Conservation (phyloP, 1,140 invertebrate genomes). For the Chrysomallon squamiferum region DNA sequence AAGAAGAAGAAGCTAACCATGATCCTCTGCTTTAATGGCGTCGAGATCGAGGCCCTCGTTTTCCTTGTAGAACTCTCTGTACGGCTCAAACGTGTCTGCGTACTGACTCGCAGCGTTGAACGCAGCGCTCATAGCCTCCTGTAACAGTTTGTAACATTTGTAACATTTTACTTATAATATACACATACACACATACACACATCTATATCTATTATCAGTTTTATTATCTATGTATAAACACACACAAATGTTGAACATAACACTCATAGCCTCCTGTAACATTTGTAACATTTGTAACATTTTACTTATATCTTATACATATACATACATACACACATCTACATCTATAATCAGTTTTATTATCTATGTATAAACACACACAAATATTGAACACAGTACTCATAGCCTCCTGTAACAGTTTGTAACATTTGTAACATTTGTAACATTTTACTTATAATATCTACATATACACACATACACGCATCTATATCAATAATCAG, state of each 20-base stretch:
- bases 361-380: not conserved
- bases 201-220: not conserved
- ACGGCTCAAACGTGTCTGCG: slow-evolving; percentile 71
- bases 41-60: slow-evolving; percentile 72
- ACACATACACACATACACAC: no score
- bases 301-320: no score
- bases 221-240: not conserved
- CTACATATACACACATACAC: no score
- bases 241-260: slow-evolving; percentile 56
- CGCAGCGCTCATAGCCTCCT: slow-evolving; percentile 68
- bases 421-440: no score
- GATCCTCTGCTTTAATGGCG: slow-evolving; percentile 62
- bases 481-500: not conserved
- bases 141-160: slow-evolving; percentile 54
- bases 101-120: slow-evolving; percentile 72
- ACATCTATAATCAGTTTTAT: not conserved
- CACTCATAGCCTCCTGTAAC: no score
- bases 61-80: slow-evolving; percentile 74
- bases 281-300: no score
- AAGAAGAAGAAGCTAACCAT: slow-evolving; percentile 39
- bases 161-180: not conserved
- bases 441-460: not conserved
- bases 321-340: no score
- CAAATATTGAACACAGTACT: slow-evolving; percentile 68
- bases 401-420: slow-evolving; percentile 66